Evolutionary conservation across 1,140 invertebrate genomes (phyloP).

Genomic region (Ceratina calcarata): DNA sequence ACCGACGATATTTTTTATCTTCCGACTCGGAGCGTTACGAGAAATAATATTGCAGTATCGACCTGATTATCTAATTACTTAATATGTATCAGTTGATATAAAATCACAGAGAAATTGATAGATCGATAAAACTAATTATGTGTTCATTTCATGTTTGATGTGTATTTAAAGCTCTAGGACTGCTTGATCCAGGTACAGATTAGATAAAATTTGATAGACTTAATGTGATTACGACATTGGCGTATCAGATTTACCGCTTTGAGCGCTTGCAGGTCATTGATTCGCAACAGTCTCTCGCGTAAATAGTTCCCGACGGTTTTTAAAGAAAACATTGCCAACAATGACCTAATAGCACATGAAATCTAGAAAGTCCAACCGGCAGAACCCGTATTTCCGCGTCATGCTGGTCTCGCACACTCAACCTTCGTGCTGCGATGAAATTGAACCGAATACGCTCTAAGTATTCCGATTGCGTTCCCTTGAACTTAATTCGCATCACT

Average conservation of each 20-base stretch:
- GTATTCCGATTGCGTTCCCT: not conserved
- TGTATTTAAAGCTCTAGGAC: not conserved
- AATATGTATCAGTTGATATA: not conserved
- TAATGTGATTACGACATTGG: constrained; percentile 15
- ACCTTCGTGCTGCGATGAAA: not conserved
- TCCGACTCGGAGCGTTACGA: too few relatives aligned
- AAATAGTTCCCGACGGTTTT: not conserved
- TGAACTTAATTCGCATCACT: too few relatives aligned
- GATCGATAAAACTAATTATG: too few relatives aligned
- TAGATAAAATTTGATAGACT: too few relatives aligned
- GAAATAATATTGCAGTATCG: too few relatives aligned
- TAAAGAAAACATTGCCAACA: not conserved
- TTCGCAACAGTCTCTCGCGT: not conserved
- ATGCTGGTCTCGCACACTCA: not conserved
- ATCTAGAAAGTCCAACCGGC: constrained; percentile 12
- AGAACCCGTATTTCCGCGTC: not conserved
- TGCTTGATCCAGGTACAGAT: too few relatives aligned
- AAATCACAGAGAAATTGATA: too few relatives aligned
- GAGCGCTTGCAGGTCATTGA: constrained; percentile 12
- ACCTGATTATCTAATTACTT: too few relatives aligned
- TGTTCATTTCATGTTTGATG: not conserved
- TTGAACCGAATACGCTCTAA: not conserved
- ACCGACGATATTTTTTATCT: not conserved
- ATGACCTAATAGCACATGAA: constrained; percentile 14
- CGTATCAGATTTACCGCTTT: constrained; percentile 15